Conservation (phyloP, 2,888 invertebrate genomes). For the Macroteleia sp. region DNA sequence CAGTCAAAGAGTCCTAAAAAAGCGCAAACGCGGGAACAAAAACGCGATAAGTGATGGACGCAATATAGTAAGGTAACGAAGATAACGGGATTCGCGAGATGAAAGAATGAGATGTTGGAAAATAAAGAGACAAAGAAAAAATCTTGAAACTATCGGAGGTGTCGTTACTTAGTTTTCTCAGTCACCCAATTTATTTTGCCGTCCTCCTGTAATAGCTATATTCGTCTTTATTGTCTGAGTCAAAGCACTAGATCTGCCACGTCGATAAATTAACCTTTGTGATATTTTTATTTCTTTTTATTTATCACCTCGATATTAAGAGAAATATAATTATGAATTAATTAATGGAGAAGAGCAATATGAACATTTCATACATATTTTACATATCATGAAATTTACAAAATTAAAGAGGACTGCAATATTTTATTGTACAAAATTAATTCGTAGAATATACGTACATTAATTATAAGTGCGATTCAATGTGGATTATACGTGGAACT, state of each 20-base stretch:
- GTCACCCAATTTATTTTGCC: conserved; percentile 70
- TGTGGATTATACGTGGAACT: too few species aligned
- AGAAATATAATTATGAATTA: too few species aligned
- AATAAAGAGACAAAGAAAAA: conserved; percentile 52
- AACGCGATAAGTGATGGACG: conserved; percentile 49
- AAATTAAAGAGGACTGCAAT: too few species aligned
- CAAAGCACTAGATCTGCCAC: conserved; percentile 44
- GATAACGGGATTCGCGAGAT: conserved; percentile 35
- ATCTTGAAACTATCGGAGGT: conserved; percentile 60
- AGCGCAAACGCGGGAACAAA: conserved; percentile 18
- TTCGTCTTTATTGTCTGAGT: conserved; percentile 20
- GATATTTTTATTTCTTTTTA: too few species aligned
- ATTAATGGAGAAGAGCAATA: too few species aligned
- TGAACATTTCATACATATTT: too few species aligned
- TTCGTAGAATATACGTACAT: too few species aligned
- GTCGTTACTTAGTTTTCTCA: conserved; percentile 72
- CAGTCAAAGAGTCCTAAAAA: conserved; percentile 28
- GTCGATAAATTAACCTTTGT: conserved; percentile 43
- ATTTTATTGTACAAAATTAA: too few species aligned
- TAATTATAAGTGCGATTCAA: too few species aligned
- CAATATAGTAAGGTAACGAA: conserved; percentile 43
- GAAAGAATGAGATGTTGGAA: conserved; percentile 42
- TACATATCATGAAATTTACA: too few species aligned
- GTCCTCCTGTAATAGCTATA: conserved; percentile 29
- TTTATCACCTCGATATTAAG: too few species aligned